Evolutionary conservation across 2,797 vertebrate species (phyloP).

Genomic region (Hydrocynus forskahlii): DNA sequence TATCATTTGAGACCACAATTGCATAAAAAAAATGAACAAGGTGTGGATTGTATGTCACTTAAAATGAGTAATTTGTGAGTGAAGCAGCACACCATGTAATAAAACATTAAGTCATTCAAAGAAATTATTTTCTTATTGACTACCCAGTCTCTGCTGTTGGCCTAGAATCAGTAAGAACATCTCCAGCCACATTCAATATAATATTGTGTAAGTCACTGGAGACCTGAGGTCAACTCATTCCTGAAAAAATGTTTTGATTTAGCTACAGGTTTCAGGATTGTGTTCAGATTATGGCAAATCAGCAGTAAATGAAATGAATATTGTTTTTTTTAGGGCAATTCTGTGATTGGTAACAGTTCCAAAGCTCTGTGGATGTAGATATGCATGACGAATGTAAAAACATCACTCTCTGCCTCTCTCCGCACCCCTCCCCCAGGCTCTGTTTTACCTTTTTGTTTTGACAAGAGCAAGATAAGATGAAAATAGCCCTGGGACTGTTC

Average conservation of each 20-base stretch:
- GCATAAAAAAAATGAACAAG: no score
- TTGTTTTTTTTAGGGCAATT: conserved; percentile 4
- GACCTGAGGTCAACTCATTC: conserved; percentile 8
- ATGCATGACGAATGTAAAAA: conserved; percentile 39
- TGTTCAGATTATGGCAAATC: conserved; percentile 37
- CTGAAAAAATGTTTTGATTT: neutral
- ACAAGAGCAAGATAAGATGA: conserved; percentile 34
- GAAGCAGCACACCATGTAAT: no score
- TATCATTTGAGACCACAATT: no score
- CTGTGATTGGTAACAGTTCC: conserved; percentile 10
- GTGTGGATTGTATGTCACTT: no score
- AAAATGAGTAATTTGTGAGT: no score
- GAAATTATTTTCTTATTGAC: neutral
- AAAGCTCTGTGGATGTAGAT: neutral
- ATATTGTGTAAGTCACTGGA: conserved; percentile 6
- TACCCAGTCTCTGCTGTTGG: neutral
- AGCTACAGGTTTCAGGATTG: conserved; percentile 24
- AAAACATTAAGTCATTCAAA: neutral
- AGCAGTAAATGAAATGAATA: conserved; percentile 39
- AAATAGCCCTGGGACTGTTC: conserved; percentile 32
- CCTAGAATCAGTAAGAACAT: neutral
- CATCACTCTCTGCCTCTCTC: conserved; percentile 20
- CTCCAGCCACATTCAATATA: neutral
- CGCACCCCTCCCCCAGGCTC: conserved; percentile 11
- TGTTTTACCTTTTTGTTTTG: conserved; percentile 36